These are phyloP conservation scores for Mastomys coucha DNA, from an alignment of 2,113 vertebrate genomes.

Conservation along the genomic window DNA sequence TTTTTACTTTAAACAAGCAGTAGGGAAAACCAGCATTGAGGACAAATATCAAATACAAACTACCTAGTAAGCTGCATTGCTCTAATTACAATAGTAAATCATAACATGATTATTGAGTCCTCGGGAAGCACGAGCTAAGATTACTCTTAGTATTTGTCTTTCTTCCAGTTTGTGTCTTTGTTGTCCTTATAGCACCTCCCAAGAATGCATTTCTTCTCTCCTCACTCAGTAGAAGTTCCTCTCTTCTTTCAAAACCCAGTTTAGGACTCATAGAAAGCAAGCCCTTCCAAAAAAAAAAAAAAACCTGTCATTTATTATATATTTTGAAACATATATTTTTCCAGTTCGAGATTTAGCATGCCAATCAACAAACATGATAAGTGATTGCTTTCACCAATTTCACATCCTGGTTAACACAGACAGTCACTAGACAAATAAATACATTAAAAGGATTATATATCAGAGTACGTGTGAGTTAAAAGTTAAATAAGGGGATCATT, in stretches of 20 bases:
- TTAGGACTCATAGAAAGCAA: neutral
- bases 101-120: neutral
- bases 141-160: neutral
- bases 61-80: neutral
- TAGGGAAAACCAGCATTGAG: neutral
- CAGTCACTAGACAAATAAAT: neutral
- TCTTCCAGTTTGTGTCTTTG: neutral
- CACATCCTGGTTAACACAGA: neutral
- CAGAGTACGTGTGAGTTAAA: conserved; percentile 11
- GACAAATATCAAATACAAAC: neutral
- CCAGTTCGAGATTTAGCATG: neutral
- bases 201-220: conserved; percentile 40
- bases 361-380: neutral
- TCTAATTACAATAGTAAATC: conserved; percentile 12
- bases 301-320: neutral
- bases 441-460: neutral
- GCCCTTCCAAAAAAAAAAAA: neutral
- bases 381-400: neutral
- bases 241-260: neutral
- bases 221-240: neutral
- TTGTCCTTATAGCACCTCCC: neutral
- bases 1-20: conserved; percentile 8
- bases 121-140: neutral
- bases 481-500: neutral
- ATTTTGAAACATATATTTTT: neutral